Conservation (phyloP, 1,140 invertebrate genomes). For the Cydia amplana region DNA sequence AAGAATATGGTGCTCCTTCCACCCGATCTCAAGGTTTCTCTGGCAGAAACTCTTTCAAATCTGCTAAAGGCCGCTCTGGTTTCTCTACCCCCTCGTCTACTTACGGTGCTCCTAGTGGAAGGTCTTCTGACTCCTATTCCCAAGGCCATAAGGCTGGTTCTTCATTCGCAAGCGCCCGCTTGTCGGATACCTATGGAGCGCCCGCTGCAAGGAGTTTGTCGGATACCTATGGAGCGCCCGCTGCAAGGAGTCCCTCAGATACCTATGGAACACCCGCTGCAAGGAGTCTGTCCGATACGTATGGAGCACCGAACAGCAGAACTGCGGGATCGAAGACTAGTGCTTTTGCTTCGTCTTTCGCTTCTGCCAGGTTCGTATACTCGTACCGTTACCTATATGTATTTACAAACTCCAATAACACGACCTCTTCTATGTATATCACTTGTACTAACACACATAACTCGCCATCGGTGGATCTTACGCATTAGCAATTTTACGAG, state of each 20-base stretch:
- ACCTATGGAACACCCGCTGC: slow-evolving; percentile 51
- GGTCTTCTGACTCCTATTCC: slow-evolving; percentile 51
- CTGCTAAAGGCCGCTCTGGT: slow-evolving; percentile 32
- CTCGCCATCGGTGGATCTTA: too few relatives aligned
- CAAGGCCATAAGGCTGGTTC: slow-evolving; percentile 46
- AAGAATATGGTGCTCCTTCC: slow-evolving; percentile 47
- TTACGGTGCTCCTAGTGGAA: slow-evolving; percentile 51
- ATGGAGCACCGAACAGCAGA: slow-evolving; percentile 42
- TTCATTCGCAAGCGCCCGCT: slow-evolving; percentile 41
- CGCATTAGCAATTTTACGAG: too few relatives aligned
- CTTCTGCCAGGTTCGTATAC: slow-evolving; percentile 50
- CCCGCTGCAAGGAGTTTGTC: slow-evolving; percentile 46
- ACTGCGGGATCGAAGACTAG: slow-evolving; percentile 50
- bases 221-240: slow-evolving; percentile 51
- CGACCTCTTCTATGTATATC: too few relatives aligned
- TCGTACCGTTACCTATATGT: too few relatives aligned
- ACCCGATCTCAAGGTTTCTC: slow-evolving; percentile 36
- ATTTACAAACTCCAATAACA: background rate
- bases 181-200: slow-evolving; percentile 57
- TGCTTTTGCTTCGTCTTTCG: slow-evolving; percentile 56
- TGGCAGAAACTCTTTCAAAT: slow-evolving; percentile 39
- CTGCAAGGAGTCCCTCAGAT: slow-evolving; percentile 42
- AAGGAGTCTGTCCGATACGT: slow-evolving; percentile 44
- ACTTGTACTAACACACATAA: too few relatives aligned
- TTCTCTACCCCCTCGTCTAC: slow-evolving; percentile 9